These are phyloP conservation scores for Hyaena hyaena DNA, from an alignment of 2,113 vertebrate species.

Conservation along the genomic window DNA sequence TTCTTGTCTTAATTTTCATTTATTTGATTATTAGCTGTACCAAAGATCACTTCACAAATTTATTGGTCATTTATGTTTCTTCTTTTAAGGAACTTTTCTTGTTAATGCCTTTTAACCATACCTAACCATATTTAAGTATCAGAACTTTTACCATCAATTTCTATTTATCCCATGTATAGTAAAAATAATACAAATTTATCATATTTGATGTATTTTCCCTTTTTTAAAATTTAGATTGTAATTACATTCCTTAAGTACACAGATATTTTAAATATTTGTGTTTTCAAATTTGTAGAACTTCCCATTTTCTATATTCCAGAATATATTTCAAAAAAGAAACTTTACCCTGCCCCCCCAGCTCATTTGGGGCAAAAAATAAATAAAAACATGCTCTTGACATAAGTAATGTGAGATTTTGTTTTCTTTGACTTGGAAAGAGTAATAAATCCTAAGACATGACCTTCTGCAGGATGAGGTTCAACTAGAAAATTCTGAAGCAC, in stretches of 20 bases:
- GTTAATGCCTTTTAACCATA: not conserved
- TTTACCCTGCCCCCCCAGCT: not conserved
- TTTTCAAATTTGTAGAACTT: not conserved
- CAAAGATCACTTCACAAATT: not conserved
- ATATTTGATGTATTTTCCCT: not conserved
- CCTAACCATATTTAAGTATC: not conserved
- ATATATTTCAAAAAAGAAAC: conserved; percentile 29
- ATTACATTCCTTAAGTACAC: not conserved
- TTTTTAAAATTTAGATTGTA: not conserved
- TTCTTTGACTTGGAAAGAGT: conserved; percentile 50
- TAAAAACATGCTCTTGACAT: not conserved
- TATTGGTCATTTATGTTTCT: not conserved
- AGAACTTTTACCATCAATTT: not conserved
- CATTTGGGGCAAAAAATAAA: not conserved
- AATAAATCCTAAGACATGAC: conserved; percentile 33
- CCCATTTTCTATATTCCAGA: not conserved
- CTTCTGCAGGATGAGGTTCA: conserved; percentile 51
- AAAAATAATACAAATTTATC: not conserved
- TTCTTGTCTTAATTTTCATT: conserved; percentile 24
- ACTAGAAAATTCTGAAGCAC: conserved; percentile 19
- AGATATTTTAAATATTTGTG: conserved; percentile 6
- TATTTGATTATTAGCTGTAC: not conserved
- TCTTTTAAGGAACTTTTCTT: not conserved
- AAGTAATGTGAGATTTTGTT: conserved; percentile 40
- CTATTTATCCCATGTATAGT: not conserved